phyloP scores from a whole-genome alignment of 2,113 vertebrate species.

The Calcarius ornatus region DNA sequence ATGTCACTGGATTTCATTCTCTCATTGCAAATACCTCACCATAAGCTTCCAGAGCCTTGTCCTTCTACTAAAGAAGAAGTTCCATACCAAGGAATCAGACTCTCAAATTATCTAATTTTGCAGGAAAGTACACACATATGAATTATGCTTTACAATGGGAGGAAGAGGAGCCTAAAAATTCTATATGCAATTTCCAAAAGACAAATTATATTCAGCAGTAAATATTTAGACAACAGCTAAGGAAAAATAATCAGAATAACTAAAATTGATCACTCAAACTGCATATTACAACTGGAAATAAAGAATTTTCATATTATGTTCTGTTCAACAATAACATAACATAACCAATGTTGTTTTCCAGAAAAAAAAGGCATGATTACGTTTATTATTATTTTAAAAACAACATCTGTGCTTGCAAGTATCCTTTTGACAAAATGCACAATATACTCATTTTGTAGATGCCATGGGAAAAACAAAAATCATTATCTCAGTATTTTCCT shows the following conservation, averaged over 20 bases:
- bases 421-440: constrained; percentile 11
- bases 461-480: not conserved
- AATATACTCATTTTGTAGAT: not conserved
- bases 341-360: constrained; percentile 11
- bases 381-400: constrained; percentile 37
- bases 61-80: not conserved
- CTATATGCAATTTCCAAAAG: not conserved
- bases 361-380: not conserved
- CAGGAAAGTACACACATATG: not conserved
- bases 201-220: not conserved
- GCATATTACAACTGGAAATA: not conserved
- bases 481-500: not conserved
- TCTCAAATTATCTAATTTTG: not conserved
- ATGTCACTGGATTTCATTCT: not conserved
- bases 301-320: constrained; percentile 23
- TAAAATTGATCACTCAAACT: not conserved
- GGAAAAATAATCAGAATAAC: not conserved
- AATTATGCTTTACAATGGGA: not conserved
- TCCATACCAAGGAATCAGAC: not conserved
- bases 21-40: not conserved
- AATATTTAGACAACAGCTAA: not conserved
- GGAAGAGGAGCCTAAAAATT: not conserved
- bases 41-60: not conserved
- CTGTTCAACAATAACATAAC: constrained; percentile 33
- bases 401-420: not conserved